These are phyloP conservation scores for Corythornis leucogaster DNA, from an alignment of 2,797 vertebrate genomes.

Conservation along the genomic window DNA sequence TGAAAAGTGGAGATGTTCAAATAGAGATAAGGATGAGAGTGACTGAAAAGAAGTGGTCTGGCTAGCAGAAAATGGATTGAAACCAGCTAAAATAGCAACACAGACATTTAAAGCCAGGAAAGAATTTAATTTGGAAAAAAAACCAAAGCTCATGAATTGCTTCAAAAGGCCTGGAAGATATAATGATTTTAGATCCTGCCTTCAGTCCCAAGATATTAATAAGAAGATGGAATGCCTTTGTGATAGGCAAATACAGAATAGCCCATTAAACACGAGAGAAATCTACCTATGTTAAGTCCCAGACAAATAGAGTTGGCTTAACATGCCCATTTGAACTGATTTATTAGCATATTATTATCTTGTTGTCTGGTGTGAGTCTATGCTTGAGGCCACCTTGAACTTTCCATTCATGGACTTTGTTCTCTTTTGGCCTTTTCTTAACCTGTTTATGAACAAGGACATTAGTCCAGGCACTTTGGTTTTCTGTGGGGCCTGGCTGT, in stretches of 20 bases:
- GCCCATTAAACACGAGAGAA: not conserved
- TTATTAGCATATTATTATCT: not conserved
- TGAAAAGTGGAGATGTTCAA: not conserved
- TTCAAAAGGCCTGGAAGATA: not conserved
- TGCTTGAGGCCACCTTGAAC: not conserved
- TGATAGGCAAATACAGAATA: not conserved
- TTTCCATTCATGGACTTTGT: not conserved
- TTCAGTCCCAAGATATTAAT: not conserved
- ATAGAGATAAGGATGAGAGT: not conserved
- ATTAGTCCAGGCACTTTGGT: accelerated
- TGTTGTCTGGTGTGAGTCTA: accelerated
- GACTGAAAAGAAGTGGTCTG: not conserved
- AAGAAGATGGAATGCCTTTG: not conserved
- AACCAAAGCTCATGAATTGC: not conserved
- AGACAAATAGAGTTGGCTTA: not conserved
- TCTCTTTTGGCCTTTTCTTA: not conserved
- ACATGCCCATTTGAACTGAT: not conserved
- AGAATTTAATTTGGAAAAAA: not conserved
- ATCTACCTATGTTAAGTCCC: not conserved
- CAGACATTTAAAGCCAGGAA: not conserved
- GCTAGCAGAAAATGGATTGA: not conserved
- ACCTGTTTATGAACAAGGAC: not conserved
- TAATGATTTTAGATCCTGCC: not conserved
- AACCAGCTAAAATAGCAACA: not conserved
- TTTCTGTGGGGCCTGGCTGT: not conserved